Evolutionary conservation across 35 echinoderm and acorn worm species (phyloP).

Genomic region (Ptychodera flava): DNA sequence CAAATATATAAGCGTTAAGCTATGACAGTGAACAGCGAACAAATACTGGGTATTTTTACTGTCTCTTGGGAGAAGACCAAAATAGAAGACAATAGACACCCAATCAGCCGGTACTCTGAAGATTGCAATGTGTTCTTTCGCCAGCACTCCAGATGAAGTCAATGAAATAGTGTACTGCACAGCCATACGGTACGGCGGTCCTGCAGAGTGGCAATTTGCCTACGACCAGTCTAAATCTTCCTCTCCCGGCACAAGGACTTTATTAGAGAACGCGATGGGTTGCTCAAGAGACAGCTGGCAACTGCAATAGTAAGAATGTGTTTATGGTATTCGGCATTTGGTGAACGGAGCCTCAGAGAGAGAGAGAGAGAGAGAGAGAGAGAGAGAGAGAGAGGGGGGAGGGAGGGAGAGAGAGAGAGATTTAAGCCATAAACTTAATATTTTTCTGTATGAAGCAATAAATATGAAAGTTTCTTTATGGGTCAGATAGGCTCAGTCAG

Average conservation of each 20-base stretch:
- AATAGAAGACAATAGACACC: background rate
- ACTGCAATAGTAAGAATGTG: too few species aligned
- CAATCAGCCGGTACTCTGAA: background rate
- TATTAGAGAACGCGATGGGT: background rate
- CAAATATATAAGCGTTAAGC: background rate
- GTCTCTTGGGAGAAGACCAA: background rate
- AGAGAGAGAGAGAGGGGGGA: too few species aligned
- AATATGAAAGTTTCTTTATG: too few species aligned
- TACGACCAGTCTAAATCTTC: constrained; percentile 37
- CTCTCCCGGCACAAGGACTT: background rate
- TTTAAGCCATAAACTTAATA: too few species aligned
- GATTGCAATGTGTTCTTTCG: background rate
- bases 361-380: too few species aligned
- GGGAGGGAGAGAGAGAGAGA: too few species aligned
- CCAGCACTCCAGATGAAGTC: constrained; percentile 44
- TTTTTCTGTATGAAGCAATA: too few species aligned
- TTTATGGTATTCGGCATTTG: too few species aligned
- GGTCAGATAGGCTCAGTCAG: too few species aligned
- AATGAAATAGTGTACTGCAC: constrained; percentile 63
- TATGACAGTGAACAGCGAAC: background rate
- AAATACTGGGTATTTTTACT: background rate
- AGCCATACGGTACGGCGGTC: constrained; percentile 70
- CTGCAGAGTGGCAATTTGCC: constrained; percentile 83
- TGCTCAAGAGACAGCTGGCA: background rate
- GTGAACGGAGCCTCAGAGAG: too few species aligned